Base-by-base conservation (phyloP, 1,140 invertebrate genomes). In the Aphelenchoides besseyi region DNA sequence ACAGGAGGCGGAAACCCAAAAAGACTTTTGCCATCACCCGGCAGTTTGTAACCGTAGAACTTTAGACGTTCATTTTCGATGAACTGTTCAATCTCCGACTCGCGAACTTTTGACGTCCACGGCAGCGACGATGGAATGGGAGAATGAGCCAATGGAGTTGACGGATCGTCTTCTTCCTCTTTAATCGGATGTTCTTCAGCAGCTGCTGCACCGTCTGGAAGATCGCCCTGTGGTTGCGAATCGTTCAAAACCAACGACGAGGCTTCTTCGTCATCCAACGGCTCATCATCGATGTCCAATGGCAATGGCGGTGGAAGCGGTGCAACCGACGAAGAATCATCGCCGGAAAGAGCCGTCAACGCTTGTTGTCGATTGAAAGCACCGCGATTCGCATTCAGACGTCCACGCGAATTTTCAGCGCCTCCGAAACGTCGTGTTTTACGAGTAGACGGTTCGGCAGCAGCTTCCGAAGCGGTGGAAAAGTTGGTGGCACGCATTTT, bases 1-100 rank as follows among this genome's bases (percentile, higher is more conserved):
- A 85, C 69, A 3, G 81, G 74, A 5, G 70, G 66, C 16, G 81
- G 81, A 23, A 83, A 69, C 29, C 78, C 82, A 69, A 84, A 83
- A 5, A 75, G 33, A 41, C 80, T 79, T 5, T 26, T 37, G 28
- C 37, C 54, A 61, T 83, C 82, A 48, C 72, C 72, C 8, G 82
- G 79, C 33, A 76, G 69, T 66, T 59, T 75, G 59, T 79, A 83
- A 18, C 77, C 61, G 41, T 82, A 81, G 30, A 74, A 81, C 69
- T 83, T 83, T 53, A 81, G 70, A 2, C 79, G 63, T 18, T 69
- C 75, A 26, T 70, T 35, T 62, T 83, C 74, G 53, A 83, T 61
- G 62, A 83, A 83, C 23, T 67, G 41, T 23, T 81, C 79, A 16
- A 83, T 53, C 26, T 84, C 76, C n/a, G 68, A 57, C 52, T 72